Base-by-base conservation (phyloP, 2,888 invertebrate genomes). In the Caenorhabditis sp. region DNA sequence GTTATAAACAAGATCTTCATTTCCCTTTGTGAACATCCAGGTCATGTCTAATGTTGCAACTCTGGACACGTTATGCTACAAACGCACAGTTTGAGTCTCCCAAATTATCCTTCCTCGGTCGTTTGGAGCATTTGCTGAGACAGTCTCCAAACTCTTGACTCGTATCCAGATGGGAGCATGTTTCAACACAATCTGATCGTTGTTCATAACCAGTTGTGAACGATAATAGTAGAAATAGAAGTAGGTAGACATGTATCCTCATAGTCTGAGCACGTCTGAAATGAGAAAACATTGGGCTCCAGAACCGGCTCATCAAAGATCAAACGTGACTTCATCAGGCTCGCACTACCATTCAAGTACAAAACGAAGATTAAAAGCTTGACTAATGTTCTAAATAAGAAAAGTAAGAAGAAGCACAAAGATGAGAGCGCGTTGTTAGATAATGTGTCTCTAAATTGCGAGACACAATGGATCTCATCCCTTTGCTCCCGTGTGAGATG, bases 101-200 rank as follows among this genome's bases (percentile, higher is more conserved):
- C 8, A 73, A 35, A 59, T 73, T 44, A 68, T 85, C 85, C 7
- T 63, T 80, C 44, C 81, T 49, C 1, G 84, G 84, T 14, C 26
- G 35, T 56, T 47, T 74, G 10, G 81, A 73, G 56, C 85, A 85
- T 31, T 63, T 51, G 0, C 19, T 64, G 31, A 85, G 41, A 77
- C 85, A 85, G 16, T 81, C 73, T 10, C 80, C 85, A 28, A 81
- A 85, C 26, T 80, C 81, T 51, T 66, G 69, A 41, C 77, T 66
- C 2, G 79, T 79, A 28, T 85, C 84, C 58, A 81, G 69, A 66
- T 80, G 84, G 1, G 70, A 41, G 24, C 85, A 85, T 7, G 54
- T 26, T 31, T 72, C 66, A 10, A 84, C 83, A 58, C 85, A 85
- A 70, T 85, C 85, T 4, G 82, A 80, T 51, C 85, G 75, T 73